Evolutionary conservation across 2,113 vertebrate species (phyloP), one percentile per base, ranked within the genome.

Genomic region (Oreocharis arfaki): DNA sequence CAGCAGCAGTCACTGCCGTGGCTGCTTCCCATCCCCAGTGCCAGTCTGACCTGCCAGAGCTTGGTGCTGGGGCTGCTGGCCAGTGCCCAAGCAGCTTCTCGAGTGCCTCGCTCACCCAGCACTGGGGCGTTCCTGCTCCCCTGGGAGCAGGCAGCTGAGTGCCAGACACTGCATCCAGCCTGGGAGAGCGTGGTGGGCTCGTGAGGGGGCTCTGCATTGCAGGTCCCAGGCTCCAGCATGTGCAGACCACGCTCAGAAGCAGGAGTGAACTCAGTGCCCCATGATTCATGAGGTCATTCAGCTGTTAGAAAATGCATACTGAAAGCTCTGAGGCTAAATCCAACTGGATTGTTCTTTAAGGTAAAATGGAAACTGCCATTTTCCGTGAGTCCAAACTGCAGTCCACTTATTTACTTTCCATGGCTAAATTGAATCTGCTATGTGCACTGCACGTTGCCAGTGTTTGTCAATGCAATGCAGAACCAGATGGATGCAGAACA

Each of bases 191-290:
- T 4, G n/a, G 26, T 8, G 22, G 52, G 42, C 53, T 55, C 42
- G 0, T 3, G 21, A 67, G 39, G 37, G 32, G 37, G 14, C 50
- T 68, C 46, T 23, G 2, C 49, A 1, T 1, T 17, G 46, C 2
- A 0, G 42, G 18, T 17, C 28, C 37, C 32, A 6, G 35, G 37
- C 69, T 78, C n/a, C 74, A 61, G 32, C 14, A 22, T 0, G 0
- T 2, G 46, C 7, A 33, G 6, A 33, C 37, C 4, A 0, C 10
- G 50, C 74, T 69, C 37, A 67, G 50, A 53, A 63, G 35, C 32
- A 44, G 65, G 28, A 0, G 0, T 27, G 15, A 85, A 23, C 52
- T 75, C 74, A 42, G 26, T 35, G 35, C 28, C 28, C 46, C 1
- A 0, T 67, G 9, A 78, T 67, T 61, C 16, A 33, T 35, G 79